Evolutionary conservation across 30 jellyfish, hydroid and myxozoan genomes (phyloP).

Genomic region (Sanderia malayensis): DNA sequence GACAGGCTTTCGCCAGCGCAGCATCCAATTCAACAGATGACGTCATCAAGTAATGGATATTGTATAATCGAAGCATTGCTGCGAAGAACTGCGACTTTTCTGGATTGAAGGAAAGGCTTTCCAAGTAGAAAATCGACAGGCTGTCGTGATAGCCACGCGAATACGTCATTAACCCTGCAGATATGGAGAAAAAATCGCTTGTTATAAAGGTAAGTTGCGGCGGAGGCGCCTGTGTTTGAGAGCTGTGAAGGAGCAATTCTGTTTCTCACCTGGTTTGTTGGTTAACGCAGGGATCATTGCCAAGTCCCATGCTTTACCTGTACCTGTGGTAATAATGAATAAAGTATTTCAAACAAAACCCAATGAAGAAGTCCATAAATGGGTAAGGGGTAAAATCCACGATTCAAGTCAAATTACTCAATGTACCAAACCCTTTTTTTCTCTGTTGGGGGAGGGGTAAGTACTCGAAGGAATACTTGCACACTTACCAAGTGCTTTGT

Average conservation of each 20-base stretch:
- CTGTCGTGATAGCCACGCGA: slow-evolving; percentile 83
- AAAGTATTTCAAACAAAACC: too few species aligned
- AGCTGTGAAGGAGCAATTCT: too few species aligned
- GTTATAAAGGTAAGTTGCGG: too few species aligned
- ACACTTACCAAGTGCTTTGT: slow-evolving; percentile 61
- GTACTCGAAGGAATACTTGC: too few species aligned
- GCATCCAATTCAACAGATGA: slow-evolving; percentile 29
- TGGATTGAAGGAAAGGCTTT: slow-evolving; percentile 41
- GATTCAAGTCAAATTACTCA: too few species aligned
- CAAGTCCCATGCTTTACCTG: slow-evolving; percentile 88
- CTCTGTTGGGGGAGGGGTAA: too few species aligned
- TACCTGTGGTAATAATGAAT: slow-evolving; percentile 33
- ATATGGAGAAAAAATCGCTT: too few species aligned
- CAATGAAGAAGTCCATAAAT: too few species aligned
- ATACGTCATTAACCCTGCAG: slow-evolving; percentile 64
- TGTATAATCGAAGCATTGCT: slow-evolving; percentile 60
- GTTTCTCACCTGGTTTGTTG: slow-evolving; percentile 91
- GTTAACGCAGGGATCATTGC: slow-evolving; percentile 67
- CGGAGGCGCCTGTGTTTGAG: too few species aligned
- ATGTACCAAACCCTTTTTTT: too few species aligned
- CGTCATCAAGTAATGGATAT: slow-evolving; percentile 58
- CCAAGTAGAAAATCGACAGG: slow-evolving; percentile 67
- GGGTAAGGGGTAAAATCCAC: too few species aligned
- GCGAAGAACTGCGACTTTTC: slow-evolving; percentile 20
- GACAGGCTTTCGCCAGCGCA: slow-evolving; percentile 33